phyloP scores from a whole-genome alignment of 1,140 invertebrate genomes.

The Megalonaias nervosa region DNA sequence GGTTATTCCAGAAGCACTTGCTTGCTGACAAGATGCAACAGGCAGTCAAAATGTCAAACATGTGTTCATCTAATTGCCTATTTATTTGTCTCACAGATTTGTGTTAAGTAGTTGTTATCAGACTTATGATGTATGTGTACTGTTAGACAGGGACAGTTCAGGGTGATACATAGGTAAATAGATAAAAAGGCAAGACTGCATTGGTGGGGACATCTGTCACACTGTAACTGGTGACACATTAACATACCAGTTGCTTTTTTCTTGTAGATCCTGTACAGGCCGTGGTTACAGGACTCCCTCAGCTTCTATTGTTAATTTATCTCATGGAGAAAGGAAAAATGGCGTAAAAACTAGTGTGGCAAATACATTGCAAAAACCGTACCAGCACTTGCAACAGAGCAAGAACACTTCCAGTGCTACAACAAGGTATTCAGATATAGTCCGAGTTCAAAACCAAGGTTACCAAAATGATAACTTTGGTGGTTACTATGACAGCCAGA shows the following conservation, averaged over 20 bases:
- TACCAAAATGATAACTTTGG: constrained; percentile 1
- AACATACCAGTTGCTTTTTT: not conserved
- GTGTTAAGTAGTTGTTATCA: no score
- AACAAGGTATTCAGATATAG: not conserved
- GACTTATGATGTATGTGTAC: no score
- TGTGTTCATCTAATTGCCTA: no score
- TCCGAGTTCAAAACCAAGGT: not conserved
- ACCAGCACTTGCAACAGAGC: not conserved
- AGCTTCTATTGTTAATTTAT: constrained; percentile 78
- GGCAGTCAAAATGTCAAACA: no score
- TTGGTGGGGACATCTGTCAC: no score
- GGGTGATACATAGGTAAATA: no score
- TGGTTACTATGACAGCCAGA: constrained; percentile 6
- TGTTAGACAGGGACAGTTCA: no score
- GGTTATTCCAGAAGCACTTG: no score
- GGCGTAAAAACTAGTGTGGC: constrained; percentile 9
- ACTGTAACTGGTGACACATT: no score
- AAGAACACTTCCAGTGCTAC: not conserved
- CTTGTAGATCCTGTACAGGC: constrained; percentile 51
- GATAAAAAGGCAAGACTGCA: no score
- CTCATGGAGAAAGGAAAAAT: constrained; percentile 66
- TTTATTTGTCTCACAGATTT: no score
- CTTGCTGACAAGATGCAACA: no score
- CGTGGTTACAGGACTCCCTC: constrained; percentile 74
- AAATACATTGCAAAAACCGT: constrained; percentile 2